A percentile compares a stretch with the other conserved stretches of the same genome.
These are phyloP conservation scores for Notocelia uddmanniana DNA, from an alignment of 2,888 invertebrate species.

Conservation along the genomic window DNA sequence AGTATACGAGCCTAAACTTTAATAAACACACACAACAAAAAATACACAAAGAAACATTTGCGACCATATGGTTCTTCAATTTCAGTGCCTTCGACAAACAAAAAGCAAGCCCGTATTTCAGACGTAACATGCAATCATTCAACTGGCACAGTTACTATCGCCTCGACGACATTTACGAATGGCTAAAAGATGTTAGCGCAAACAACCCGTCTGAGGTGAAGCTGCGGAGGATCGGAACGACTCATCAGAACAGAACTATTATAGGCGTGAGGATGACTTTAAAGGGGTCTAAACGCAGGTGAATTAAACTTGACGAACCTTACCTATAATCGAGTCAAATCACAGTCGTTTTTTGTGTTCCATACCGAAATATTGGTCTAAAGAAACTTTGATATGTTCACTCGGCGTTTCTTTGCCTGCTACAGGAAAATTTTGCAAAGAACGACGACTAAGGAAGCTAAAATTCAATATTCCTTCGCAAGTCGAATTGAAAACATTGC, in stretches of 20 bases:
- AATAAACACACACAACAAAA: too few relatives aligned
- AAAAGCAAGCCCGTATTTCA: conserved; percentile 65
- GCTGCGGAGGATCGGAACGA: conserved; percentile 67
- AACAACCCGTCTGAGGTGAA: conserved; percentile 74
- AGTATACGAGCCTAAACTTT: too few relatives aligned
- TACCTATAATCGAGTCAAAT: too few relatives aligned
- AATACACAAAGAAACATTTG: not conserved
- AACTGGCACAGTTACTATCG: conserved; percentile 86
- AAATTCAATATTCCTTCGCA: too few relatives aligned
- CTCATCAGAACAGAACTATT: conserved; percentile 49
- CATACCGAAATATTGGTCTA: too few relatives aligned
- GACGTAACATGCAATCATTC: conserved; percentile 66
- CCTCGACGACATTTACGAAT: conserved; percentile 85
- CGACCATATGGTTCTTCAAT: conserved; percentile 27
- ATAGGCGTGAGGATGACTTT: not conserved
- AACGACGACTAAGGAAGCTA: too few relatives aligned
- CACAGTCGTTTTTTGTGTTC: too few relatives aligned
- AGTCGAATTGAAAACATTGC: too few relatives aligned
- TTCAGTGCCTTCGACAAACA: conserved; percentile 69
- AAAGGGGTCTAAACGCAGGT: conserved; percentile 4
- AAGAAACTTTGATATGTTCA: too few relatives aligned
- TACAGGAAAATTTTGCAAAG: too few relatives aligned
- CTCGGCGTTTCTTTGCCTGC: too few relatives aligned
- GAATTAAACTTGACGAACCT: not conserved
- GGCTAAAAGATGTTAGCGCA: conserved; percentile 80